Evolutionary conservation across 1,140 invertebrate genomes (phyloP).

Genomic region (Ericerus pela): DNA sequence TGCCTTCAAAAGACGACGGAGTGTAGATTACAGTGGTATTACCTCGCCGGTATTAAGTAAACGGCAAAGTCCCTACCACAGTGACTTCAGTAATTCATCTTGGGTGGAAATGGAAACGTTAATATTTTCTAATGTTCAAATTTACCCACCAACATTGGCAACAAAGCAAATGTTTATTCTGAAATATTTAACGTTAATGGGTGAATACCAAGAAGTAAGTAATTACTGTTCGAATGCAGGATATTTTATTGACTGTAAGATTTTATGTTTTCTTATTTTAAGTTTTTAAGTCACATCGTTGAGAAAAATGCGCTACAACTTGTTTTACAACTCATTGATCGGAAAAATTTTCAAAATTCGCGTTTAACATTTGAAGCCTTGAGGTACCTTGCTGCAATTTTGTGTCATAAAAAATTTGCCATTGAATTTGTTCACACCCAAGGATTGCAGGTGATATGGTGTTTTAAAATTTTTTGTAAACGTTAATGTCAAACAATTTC

Average conservation of each 20-base stretch:
- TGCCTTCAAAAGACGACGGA: constrained; percentile 1
- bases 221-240: background rate
- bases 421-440: constrained; percentile 80
- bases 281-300: constrained; percentile 79
- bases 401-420: constrained; percentile 96
- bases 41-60: constrained; percentile 17
- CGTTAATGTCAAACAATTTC: background rate
- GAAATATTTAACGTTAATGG: constrained; percentile 82
- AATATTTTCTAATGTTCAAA: constrained; percentile 69
- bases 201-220: constrained; percentile 85
- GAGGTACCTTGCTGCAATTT: constrained; percentile 77
- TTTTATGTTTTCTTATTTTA: constrained; percentile 24
- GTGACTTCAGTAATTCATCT: constrained; percentile 50
- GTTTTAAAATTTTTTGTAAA: background rate
- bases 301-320: constrained; percentile 79
- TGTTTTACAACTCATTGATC: constrained; percentile 80
- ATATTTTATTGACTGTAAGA: constrained; percentile 3
- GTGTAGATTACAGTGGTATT: constrained; percentile 9
- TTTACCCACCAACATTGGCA: constrained; percentile 69
- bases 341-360: constrained; percentile 68
- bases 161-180: constrained; percentile 84
- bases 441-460: constrained; percentile 66
- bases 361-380: constrained; percentile 86
- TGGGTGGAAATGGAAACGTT: constrained; percentile 80
- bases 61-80: constrained; percentile 14